phyloP scores from a whole-genome alignment of 2,113 vertebrate species.

The Meleagris gallopavo region DNA sequence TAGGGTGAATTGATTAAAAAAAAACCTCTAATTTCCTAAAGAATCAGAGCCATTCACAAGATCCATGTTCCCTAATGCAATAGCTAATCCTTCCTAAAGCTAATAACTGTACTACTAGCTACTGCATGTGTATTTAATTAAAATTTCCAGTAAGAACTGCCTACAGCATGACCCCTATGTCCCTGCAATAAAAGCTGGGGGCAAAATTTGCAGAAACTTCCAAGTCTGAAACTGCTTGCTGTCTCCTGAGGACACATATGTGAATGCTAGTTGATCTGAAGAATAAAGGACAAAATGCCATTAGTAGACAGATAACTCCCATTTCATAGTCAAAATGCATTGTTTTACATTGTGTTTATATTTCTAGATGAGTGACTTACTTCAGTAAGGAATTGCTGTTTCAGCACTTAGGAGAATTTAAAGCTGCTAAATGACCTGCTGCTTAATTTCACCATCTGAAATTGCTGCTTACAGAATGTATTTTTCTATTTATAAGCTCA shows the following conservation, averaged over 20 bases:
- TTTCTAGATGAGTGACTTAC: neutral
- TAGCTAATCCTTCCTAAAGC: neutral
- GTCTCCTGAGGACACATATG: neutral
- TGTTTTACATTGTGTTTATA: slow-evolving; percentile 3
- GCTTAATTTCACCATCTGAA: neutral
- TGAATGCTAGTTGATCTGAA: neutral
- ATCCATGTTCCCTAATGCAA: neutral
- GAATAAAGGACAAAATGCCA: neutral
- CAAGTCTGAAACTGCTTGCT: slow-evolving; percentile 35
- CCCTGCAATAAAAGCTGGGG: slow-evolving; percentile 7
- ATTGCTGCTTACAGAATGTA: neutral
- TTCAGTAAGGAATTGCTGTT: neutral
- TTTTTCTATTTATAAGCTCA: neutral
- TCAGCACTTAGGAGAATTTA: neutral
- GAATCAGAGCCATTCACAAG: slow-evolving; percentile 25
- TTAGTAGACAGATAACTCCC: neutral
- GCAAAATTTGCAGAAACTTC: neutral
- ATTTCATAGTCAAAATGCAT: neutral
- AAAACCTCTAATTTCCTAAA: slow-evolving; percentile 37
- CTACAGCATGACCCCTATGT: neutral
- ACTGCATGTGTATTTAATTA: neutral
- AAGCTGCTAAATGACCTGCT: neutral
- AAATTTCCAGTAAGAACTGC: slow-evolving; percentile 30
- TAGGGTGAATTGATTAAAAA: slow-evolving; percentile 14
- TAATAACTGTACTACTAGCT: neutral